Conservation (phyloP, 2,797 vertebrate genomes). For the Thamnophis elegans region DNA sequence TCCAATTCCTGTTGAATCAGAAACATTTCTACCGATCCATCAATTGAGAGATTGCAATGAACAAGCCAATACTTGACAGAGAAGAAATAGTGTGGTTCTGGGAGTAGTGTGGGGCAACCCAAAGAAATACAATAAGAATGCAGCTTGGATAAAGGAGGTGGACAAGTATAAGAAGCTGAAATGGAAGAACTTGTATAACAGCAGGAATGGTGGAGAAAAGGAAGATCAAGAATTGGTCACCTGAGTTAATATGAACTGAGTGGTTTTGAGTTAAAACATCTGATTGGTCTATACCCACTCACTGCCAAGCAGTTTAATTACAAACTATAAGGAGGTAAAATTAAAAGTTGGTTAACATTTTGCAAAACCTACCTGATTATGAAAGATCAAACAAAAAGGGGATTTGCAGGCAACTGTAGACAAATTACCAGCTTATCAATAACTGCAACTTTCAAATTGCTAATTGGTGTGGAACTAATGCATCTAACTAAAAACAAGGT, state of each 20-base stretch:
- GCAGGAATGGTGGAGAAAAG: neutral
- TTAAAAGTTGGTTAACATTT: neutral
- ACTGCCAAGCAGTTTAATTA: neutral
- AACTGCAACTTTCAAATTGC: neutral
- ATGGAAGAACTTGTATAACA: neutral
- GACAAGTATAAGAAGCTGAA: neutral
- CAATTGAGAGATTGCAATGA: neutral
- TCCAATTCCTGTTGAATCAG: neutral
- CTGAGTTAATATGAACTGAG: neutral
- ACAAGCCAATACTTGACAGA: neutral
- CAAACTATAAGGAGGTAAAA: neutral
- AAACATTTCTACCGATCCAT: neutral
- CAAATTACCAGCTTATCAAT: neutral
- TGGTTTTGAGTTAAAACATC: neutral
- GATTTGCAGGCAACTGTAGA: neutral
- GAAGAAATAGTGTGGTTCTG: neutral
- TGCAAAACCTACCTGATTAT: neutral
- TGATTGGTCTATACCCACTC: neutral
- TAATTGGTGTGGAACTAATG: neutral
- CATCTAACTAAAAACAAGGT: neutral
- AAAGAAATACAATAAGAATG: neutral
- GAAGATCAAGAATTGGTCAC: neutral
- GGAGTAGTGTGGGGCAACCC: neutral
- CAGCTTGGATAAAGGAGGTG: neutral
- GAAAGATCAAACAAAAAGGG: neutral